Evolutionary conservation across 35 echinoderm and acorn worm genomes (phyloP), one percentile per base, ranked within the genome.

Genomic region (Hemicentrotus pulcherrimus): DNA sequence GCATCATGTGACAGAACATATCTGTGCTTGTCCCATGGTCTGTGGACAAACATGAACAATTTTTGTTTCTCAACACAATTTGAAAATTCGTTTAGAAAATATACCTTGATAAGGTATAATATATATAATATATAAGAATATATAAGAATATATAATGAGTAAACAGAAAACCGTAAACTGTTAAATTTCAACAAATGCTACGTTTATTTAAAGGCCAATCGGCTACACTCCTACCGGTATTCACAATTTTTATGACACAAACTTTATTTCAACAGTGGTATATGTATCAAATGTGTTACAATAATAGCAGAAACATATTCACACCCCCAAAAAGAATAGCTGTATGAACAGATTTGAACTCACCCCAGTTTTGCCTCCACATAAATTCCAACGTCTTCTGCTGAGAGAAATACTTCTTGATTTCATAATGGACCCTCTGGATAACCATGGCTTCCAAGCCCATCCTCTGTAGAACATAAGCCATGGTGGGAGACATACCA

Each of bases 1-100:
- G 98, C 98, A 99, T 99, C 98, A 99, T 96, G 95, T 99, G 98
- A 91, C 96, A 96, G 94, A 99, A 99, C 96, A 99, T 99, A 70
- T 99, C 98, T 61, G 98, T 99, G 55, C 94, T 99, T 30, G 97
- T 91, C 32, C 97, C 97, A 96, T 97, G 98, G 86, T 99, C 98
- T 98, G 86, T 19, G 16, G 46, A 46, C 6, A 59, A 59, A 59
- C 1, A 13, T 59, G 35, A 41, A 41, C 35, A n/a, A n/a, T n/a
- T n/a, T n/a, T n/a, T n/a, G n/a, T n/a, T n/a, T n/a, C n/a, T n/a
- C n/a, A n/a, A n/a, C n/a, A n/a, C n/a, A n/a, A n/a, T n/a, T n/a
- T n/a, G n/a, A n/a, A n/a, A n/a, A n/a, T n/a, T n/a, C n/a, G n/a
- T n/a, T n/a, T n/a, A n/a, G n/a, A n/a, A n/a, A n/a, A n/a, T n/a